Evolutionary conservation across 2,113 vertebrate species (phyloP).

Genomic region (Phalacrocorax pelagicus): DNA sequence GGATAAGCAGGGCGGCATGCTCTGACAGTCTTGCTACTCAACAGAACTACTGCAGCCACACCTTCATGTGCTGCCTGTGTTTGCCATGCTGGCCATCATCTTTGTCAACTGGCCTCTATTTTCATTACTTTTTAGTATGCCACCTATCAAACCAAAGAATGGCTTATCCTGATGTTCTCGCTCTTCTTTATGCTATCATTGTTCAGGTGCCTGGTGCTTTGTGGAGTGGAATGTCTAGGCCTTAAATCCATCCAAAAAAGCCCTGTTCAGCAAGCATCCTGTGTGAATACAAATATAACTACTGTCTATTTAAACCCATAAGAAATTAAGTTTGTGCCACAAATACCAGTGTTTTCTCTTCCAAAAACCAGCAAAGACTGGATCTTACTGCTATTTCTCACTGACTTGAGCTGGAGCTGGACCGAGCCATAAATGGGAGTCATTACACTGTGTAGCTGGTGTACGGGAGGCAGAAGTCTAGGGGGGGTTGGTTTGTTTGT

Average conservation of each 20-base stretch:
- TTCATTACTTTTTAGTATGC: not conserved
- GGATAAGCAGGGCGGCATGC: not conserved
- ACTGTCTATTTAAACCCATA: not conserved
- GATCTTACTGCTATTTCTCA: not conserved
- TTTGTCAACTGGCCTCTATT: not conserved
- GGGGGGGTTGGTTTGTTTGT: not conserved
- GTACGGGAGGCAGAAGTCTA: not conserved
- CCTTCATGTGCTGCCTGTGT: accelerated
- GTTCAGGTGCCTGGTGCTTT: not conserved
- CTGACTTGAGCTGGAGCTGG: not conserved
- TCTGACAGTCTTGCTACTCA: not conserved
- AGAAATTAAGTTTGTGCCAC: not conserved
- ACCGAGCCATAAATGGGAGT: not conserved
- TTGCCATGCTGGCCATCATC: not conserved
- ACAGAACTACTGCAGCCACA: not conserved
- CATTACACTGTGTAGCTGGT: not conserved
- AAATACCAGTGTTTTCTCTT: not conserved
- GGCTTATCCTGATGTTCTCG: not conserved
- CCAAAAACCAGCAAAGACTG: not conserved
- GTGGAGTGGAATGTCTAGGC: not conserved
- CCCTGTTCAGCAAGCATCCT: not conserved
- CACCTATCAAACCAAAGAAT: not conserved
- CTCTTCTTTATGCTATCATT: not conserved
- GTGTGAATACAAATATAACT: not conserved
- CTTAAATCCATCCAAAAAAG: not conserved